Evolutionary conservation across 2,113 vertebrate species (phyloP).

Genomic region (Pogonocichla stellata): DNA sequence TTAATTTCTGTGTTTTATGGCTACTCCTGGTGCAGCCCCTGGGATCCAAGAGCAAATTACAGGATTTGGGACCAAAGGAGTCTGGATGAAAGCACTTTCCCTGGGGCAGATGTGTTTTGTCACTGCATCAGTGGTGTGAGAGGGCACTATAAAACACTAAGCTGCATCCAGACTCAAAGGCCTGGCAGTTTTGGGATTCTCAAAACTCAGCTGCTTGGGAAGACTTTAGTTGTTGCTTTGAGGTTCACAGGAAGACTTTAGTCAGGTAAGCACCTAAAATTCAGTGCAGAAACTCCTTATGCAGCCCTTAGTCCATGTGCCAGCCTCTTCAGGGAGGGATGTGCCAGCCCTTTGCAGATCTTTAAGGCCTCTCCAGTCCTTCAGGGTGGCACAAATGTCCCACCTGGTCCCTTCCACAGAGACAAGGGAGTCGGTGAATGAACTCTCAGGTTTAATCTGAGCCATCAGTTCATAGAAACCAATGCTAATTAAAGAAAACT

Average conservation of each 20-base stretch:
- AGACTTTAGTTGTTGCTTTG: not conserved
- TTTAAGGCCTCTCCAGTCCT: not conserved
- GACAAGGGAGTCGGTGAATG: not conserved
- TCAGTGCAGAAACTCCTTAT: not conserved
- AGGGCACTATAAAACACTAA: not conserved
- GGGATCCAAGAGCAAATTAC: not conserved
- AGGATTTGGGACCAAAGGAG: not conserved
- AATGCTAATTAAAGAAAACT: not conserved
- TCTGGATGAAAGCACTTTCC: not conserved
- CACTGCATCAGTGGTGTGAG: accelerated
- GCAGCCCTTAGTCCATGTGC: not conserved
- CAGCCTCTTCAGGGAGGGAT: not conserved
- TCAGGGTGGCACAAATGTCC: not conserved
- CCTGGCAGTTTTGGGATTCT: not conserved
- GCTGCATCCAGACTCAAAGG: not conserved
- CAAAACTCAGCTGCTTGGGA: not conserved
- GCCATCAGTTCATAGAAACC: not conserved
- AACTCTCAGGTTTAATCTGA: not conserved
- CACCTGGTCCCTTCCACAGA: not conserved
- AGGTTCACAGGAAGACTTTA: not conserved
- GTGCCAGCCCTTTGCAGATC: not conserved
- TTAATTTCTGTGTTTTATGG: not conserved
- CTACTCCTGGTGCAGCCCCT: not conserved
- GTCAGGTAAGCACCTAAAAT: not conserved
- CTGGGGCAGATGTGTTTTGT: not conserved